Evolutionary conservation across 2,888 invertebrate species (phyloP), one percentile per base, ranked within the genome.

Genomic region (Scaptomyza cyrtandrae): DNA sequence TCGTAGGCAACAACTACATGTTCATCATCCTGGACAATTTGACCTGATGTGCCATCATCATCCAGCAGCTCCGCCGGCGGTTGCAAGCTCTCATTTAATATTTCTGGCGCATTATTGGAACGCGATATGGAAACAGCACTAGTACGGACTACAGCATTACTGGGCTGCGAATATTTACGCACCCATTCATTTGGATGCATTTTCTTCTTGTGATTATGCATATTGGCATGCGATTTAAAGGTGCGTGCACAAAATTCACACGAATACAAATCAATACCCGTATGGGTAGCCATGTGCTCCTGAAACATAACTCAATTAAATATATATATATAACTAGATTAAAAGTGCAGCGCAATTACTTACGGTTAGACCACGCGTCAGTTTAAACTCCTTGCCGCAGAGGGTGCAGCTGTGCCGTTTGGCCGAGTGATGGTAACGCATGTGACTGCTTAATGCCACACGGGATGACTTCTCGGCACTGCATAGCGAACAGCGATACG

Each of bases 221-320:
- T 90, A 72, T 92, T 92, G n/a, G 91, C 90, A 60, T 89, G 90
- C 2, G 91, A 91, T 66, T 91, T 91, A 54, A 91, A 92, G 11
- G 91, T 91, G 72, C 90, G 89, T 1, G 90, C 78, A 56, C 92
- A 92, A 65, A 91, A 90, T 0, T 81, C 84, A 54, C 92, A 92
- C 9, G 89, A 89, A 45, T 92, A 92, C 37, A 92, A 58, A 60
- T 89, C 90, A 44, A 90, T 89, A 35, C 91, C 91, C 0, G 92
- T 92, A 50, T 92, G 92, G 6, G 90, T 90, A 35, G 92, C 91
- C 86, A 91, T 91, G 62, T 92, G 92, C 57, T 92, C 92, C 89
- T 91, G 45, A 0, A 68, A 19, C 29, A 13, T 16, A 37, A 10
- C 37, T 10, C 1, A 3, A 31, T 3, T 6, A 6, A 35, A 9